Percentiles rank a stretch among this genome's conserved stretches.
Evolutionary conservation across 2,113 vertebrate species (phyloP).

Genomic region (Hypomesus transpacificus): DNA sequence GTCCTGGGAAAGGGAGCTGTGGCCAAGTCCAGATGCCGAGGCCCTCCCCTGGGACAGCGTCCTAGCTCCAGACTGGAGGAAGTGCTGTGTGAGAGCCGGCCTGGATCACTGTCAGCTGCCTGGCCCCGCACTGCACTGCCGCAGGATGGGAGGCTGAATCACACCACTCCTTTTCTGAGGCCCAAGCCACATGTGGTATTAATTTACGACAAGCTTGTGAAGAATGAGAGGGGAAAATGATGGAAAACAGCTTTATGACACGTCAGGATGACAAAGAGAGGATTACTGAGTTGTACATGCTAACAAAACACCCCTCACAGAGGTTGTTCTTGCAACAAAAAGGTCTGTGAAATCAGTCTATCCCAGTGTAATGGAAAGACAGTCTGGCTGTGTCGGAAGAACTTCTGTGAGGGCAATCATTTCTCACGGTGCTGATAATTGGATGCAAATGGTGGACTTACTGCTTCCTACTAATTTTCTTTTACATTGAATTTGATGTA

Average conservation of each 20-base stretch:
- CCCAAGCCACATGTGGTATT: conserved; percentile 67
- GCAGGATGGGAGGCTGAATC: conserved; percentile 69
- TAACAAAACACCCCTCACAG: conserved; percentile 47
- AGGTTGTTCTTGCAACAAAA: conserved; percentile 41
- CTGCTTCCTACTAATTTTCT: conserved; percentile 1
- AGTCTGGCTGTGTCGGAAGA: conserved; percentile 54
- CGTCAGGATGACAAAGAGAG: conserved; percentile 66
- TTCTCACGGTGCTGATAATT: conserved; percentile 43
- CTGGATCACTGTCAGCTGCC: conserved; percentile 64
- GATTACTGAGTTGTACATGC: conserved; percentile 62
- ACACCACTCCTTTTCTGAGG: conserved; percentile 53
- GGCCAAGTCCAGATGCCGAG: conserved; percentile 88
- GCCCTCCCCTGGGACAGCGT: conserved; percentile 75
- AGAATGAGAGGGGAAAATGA: conserved; percentile 49
- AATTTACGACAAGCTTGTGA: conserved; percentile 68
- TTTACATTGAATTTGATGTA: too few relatives aligned
- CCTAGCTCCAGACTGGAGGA: conserved; percentile 70
- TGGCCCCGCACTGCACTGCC: conserved; percentile 41
- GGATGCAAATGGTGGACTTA: conserved; percentile 13
- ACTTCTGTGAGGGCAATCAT: conserved; percentile 36
- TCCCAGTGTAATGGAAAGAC: conserved; percentile 28
- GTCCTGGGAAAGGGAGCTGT: conserved; percentile 86
- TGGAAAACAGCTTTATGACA: conserved; percentile 73
- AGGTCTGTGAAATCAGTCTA: conserved; percentile 23
- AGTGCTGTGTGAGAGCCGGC: conserved; percentile 66